Evolutionary conservation across 2,113 vertebrate species (phyloP).

Genomic region (Camelus bactrianus): DNA sequence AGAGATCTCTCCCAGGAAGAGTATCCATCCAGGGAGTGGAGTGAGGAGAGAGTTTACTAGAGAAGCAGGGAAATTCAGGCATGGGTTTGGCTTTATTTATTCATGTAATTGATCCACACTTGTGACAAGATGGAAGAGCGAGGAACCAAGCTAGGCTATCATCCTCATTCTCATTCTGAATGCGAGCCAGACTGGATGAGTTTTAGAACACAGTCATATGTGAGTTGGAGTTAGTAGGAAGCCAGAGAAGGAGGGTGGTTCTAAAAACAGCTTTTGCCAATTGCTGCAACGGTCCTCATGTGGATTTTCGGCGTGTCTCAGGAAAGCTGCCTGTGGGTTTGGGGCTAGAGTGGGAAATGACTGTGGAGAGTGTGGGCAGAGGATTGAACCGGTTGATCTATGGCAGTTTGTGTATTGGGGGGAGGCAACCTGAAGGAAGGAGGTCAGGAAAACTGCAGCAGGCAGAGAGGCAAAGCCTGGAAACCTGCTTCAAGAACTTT

Average conservation of each 20-base stretch:
- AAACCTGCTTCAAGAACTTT: not conserved
- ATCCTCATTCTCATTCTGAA: not conserved
- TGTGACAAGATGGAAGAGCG: not conserved
- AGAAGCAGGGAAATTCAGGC: not conserved
- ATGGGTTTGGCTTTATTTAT: not conserved
- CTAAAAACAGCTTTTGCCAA: constrained; percentile 69
- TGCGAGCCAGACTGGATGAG: not conserved
- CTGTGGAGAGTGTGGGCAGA: not conserved
- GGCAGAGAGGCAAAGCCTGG: not conserved
- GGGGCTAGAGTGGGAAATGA: not conserved
- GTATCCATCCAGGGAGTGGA: not conserved
- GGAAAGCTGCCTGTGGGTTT: not conserved
- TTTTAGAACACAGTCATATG: constrained; percentile 44
- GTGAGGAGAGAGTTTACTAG: not conserved
- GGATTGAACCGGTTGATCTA: not conserved
- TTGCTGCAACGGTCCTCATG: constrained; percentile 30
- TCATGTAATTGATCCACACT: not conserved
- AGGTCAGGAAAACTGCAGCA: not conserved
- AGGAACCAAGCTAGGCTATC: not conserved
- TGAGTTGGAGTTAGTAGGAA: constrained; percentile 60
- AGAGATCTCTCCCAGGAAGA: not conserved
- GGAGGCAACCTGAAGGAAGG: not conserved
- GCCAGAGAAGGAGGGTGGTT: constrained; percentile 43
- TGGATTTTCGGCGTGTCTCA: not conserved
- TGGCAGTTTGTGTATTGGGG: not conserved